Conservation (phyloP, 2,113 vertebrate genomes). For the Manacus vitellinus region DNA sequence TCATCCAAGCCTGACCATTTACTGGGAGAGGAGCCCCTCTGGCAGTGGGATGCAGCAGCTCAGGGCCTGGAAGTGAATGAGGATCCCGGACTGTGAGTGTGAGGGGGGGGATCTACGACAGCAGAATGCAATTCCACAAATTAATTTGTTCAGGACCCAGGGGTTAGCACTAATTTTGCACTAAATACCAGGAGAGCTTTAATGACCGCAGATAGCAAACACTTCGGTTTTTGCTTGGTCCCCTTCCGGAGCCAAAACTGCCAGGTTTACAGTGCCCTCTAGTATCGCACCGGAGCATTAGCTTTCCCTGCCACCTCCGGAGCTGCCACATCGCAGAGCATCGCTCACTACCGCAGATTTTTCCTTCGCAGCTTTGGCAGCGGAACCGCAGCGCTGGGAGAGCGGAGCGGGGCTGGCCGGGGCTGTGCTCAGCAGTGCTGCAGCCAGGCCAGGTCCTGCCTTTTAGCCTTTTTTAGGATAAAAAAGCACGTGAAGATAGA, state of each 20-base stretch:
- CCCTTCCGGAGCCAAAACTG: constrained; percentile 35
- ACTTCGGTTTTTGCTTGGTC: neutral
- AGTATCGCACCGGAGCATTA: constrained; percentile 45
- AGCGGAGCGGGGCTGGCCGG: neutral
- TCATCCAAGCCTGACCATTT: neutral
- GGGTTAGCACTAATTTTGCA: constrained; percentile 21
- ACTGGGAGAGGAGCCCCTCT: neutral
- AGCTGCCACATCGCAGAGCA: neutral
- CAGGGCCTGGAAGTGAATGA: neutral
- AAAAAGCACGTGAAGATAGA: accelerated
- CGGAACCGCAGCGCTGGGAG: neutral
- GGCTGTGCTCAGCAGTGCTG: neutral
- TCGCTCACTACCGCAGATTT: neutral
- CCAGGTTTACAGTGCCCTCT: constrained; percentile 68
- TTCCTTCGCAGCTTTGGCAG: neutral
- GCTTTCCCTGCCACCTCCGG: neutral
- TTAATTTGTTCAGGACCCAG: constrained; percentile 26
- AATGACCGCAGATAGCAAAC: constrained; percentile 19
- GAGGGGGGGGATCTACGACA: neutral
- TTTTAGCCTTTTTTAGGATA: accelerated
- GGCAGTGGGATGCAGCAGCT: neutral
- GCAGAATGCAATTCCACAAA: constrained; percentile 5
- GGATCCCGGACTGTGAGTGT: neutral
- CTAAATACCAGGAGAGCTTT: constrained; percentile 21
- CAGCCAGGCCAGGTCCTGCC: neutral